Base-by-base conservation (phyloP, 2,797 vertebrate species). In the Tragopan temminckii region DNA sequence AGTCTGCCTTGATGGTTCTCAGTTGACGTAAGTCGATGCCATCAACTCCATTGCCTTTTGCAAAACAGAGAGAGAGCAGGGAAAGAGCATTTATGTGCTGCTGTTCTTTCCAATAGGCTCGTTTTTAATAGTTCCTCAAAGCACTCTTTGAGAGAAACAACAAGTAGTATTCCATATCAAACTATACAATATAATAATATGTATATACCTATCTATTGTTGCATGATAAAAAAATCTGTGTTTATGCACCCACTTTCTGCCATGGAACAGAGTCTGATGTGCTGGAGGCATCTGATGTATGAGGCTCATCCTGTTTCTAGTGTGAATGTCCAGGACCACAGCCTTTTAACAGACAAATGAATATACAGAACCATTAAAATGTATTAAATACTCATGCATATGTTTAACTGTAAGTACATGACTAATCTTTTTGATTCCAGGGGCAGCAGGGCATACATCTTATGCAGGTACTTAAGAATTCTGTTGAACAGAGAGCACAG, bases 271-370 rank as follows among this genome's bases (percentile, higher is more conserved):
- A 71, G n/a, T 71, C 67, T 90, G 74, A 24, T 55, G 45, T 21
- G 53, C 55, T 93, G 64, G 90, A 74, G 21, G 72, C 35, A 35
- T 55, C 75, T 90, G 85, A 89, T 81, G 6, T 43, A 92, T 78
- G 83, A 63, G 19, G 80, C 95, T 84, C 70, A 69, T 82, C 80
- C 57, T 79, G 45, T 88, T 95, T 89, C 77, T 74, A 84, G 59
- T 53, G 57, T 52, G 80, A 42, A 50, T 0, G 0, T 88, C 52
- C 77, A 81, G 66, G 59, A 72, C 69, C 55, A 55, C 76, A 79
- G 55, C 55, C 66, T 72, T 96, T 92, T 94, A 88, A 55, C 72
- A 88, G 77, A 88, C 38, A 89, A 96, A 95, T 96, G 92, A 93
- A 89, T 80, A 83, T 16, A 87, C 61, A 80, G 69, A 63, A 69